Conservation (phyloP, 2,797 vertebrate genomes). For the Salmo trutta region DNA sequence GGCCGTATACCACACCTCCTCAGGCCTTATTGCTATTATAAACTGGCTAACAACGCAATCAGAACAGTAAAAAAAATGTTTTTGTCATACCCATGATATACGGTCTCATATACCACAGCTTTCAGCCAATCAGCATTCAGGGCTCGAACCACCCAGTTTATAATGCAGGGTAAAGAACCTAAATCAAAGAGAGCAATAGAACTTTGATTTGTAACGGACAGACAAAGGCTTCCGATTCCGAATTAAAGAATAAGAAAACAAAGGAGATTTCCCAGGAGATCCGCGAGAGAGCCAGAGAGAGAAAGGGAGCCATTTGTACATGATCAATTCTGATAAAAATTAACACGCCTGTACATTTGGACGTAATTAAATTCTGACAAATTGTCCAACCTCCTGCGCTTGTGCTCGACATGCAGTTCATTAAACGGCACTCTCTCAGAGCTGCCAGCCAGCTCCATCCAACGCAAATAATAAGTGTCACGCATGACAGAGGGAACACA, state of each 20-base stretch:
- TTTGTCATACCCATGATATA: too few relatives aligned
- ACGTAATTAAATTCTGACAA: conserved; percentile 58
- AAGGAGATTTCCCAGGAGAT: conserved; percentile 46
- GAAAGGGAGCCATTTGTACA: conserved; percentile 32
- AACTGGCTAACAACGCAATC: too few relatives aligned
- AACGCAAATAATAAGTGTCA: conserved; percentile 40
- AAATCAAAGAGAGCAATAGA: conserved; percentile 41
- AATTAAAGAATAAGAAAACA: conserved; percentile 51
- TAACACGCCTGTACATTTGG: conserved; percentile 48
- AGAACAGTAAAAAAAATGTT: too few relatives aligned
- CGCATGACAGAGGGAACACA: conserved; percentile 13
- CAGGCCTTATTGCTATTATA: too few relatives aligned
- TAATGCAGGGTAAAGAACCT: conserved; percentile 31
- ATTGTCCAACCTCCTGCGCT: conserved; percentile 52
- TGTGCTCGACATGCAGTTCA: conserved; percentile 45
- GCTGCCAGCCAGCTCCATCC: conserved; percentile 20
- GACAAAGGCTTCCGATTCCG: conserved; percentile 32
- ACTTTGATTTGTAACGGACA: conserved; percentile 41
- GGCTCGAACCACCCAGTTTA: too few relatives aligned
- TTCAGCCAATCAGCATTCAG: too few relatives aligned
- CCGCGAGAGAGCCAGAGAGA: neutral
- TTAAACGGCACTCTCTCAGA: conserved; percentile 37
- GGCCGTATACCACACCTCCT: too few relatives aligned
- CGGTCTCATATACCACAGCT: too few relatives aligned
- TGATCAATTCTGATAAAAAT: conserved; percentile 63